A percentile compares a stretch with the other conserved stretches of the same genome.
Evolutionary conservation across 2,888 invertebrate species (phyloP).

Genomic region (Encarsia formosa): DNA sequence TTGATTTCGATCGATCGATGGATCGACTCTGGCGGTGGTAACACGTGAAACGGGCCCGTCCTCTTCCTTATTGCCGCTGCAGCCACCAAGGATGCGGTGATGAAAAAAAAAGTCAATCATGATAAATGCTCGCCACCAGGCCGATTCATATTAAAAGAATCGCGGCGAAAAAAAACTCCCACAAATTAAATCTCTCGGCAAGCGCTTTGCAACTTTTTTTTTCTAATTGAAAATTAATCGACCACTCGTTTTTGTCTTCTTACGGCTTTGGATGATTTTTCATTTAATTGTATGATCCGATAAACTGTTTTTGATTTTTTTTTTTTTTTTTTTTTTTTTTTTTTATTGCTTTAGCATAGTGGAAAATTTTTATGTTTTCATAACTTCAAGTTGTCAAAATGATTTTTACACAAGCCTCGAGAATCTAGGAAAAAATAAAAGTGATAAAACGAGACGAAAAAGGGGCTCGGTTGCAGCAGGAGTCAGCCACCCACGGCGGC

Average conservation of each 20-base stretch:
- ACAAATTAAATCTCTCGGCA: conserved; percentile 14
- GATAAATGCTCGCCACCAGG: background rate
- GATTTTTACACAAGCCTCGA: no score
- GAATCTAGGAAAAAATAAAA: background rate
- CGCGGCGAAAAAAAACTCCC: conserved; percentile 11
- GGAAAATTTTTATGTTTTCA: no score
- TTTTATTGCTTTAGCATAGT: no score
- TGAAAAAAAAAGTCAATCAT: conserved; percentile 26
- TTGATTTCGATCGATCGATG: conserved; percentile 29
- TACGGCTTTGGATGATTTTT: background rate
- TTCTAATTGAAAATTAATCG: conserved; percentile 17
- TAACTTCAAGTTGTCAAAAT: no score
- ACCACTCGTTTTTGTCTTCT: background rate
- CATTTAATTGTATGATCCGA: no score
- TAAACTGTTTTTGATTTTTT: no score
- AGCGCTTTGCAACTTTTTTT: background rate
- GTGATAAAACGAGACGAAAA: background rate
- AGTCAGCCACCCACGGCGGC: conserved; percentile 36
- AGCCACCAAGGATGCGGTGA: conserved; percentile 9
- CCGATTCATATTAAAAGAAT: background rate
- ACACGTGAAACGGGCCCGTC: conserved; percentile 3
- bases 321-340: no score
- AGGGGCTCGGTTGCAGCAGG: background rate
- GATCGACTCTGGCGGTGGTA: no score
- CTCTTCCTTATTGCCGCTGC: conserved; percentile 8